Evolutionary conservation across 2,888 invertebrate species (phyloP).

Genomic region (Hydriomena furcata): DNA sequence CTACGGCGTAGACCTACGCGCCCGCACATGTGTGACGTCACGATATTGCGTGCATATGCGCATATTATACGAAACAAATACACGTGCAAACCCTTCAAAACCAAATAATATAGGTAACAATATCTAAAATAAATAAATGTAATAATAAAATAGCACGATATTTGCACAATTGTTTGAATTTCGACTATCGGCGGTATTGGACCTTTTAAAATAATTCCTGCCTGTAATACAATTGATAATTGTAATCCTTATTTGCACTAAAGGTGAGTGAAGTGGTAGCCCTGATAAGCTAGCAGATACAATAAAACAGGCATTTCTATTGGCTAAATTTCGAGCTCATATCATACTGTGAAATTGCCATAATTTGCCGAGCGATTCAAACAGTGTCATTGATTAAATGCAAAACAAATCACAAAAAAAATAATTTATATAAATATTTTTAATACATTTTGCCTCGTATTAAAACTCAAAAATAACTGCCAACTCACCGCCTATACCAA

Average conservation of each 20-base stretch:
- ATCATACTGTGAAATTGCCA: constrained; percentile 41
- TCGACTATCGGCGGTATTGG: constrained; percentile 48
- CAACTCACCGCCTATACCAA: too few relatives aligned
- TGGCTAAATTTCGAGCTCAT: constrained; percentile 55
- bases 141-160: constrained; percentile 47
- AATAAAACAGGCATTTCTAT: constrained; percentile 60
- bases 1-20: constrained; percentile 12
- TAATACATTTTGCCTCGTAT: too few relatives aligned
- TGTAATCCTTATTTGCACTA: constrained; percentile 76
- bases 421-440: too few relatives aligned
- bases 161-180: constrained; percentile 74
- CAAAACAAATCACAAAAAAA: too few relatives aligned
- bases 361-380: constrained; percentile 18
- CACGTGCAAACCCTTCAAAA: constrained; percentile 37
- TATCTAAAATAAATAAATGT: constrained; percentile 52
- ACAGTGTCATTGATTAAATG: too few relatives aligned
- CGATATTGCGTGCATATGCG: constrained; percentile 23
- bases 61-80: constrained; percentile 21
- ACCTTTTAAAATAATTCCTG: constrained; percentile 64
- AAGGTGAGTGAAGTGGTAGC: constrained; percentile 72
- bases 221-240: constrained; percentile 74
- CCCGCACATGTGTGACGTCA: constrained; percentile 29
- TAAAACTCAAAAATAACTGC: too few relatives aligned
- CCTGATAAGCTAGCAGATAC: constrained; percentile 68
- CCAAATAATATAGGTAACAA: constrained; percentile 41